Conservation (phyloP, 2,113 vertebrate genomes). For the Pavo muticus region DNA sequence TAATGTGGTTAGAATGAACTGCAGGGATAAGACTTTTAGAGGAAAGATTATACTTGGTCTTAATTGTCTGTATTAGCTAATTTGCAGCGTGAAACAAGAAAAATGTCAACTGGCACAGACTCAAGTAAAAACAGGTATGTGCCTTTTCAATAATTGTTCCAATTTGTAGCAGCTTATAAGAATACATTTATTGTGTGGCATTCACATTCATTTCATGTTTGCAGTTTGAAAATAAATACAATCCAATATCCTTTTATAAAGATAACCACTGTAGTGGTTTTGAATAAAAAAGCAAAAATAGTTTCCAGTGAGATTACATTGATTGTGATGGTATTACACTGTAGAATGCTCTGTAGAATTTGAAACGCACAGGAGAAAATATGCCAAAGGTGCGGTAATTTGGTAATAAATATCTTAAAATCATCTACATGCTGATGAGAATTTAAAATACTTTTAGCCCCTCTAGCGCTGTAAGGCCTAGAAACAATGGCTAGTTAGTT, state of each 20-base stretch:
- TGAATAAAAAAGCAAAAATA: not conserved
- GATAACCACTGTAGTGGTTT: not conserved
- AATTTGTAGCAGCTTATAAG: conserved; percentile 16
- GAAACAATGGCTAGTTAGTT: not conserved
- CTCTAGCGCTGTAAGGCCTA: not conserved
- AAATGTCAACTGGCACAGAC: not conserved
- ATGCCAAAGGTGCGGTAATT: not conserved
- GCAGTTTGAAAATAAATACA: conserved; percentile 30
- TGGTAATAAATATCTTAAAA: not conserved
- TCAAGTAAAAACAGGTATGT: not conserved
- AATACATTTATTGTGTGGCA: not conserved
- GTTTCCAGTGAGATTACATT: not conserved
- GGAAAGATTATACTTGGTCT: not conserved
- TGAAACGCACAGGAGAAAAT: not conserved
- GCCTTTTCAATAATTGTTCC: conserved; percentile 17
- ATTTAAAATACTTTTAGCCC: not conserved
- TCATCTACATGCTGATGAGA: not conserved
- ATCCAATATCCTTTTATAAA: not conserved
- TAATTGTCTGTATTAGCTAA: not conserved
- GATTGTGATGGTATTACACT: not conserved
- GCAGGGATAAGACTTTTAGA: not conserved
- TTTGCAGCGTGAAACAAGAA: not conserved
- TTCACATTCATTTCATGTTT: conserved; percentile 19
- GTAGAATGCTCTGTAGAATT: not conserved
- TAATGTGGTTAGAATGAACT: not conserved